Conservation (phyloP, 2,888 invertebrate species). For the Eupithecia centaureata region DNA sequence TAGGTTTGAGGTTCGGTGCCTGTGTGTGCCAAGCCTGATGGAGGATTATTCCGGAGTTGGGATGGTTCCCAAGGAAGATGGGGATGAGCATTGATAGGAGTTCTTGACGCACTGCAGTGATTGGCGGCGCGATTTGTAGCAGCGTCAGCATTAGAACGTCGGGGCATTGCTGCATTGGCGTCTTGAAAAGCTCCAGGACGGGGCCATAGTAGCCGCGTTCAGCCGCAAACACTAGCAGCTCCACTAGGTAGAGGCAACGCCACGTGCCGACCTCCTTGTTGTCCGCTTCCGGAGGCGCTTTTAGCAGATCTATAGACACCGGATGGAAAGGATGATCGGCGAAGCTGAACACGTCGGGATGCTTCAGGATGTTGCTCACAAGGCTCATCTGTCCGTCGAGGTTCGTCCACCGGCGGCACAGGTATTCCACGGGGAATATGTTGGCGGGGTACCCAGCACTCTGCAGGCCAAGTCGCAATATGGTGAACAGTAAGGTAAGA, state of each 20-base stretch:
- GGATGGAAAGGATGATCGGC: constrained; percentile 95
- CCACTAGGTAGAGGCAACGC: constrained; percentile 96
- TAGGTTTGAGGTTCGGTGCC: constrained; percentile 88
- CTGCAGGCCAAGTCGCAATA: constrained; percentile 91
- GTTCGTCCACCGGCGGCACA: constrained; percentile 97
- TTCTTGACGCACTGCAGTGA: constrained; percentile 92
- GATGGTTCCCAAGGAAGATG: constrained; percentile 97
- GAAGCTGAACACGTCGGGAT: constrained; percentile 97
- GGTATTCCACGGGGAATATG: constrained; percentile 93
- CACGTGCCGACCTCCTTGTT: constrained; percentile 97
- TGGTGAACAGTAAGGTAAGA: constrained; percentile 91
- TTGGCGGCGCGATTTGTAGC: constrained; percentile 92
- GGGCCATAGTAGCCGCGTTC: constrained; percentile 93
- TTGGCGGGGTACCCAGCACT: constrained; percentile 88
- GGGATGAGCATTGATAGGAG: constrained; percentile 94
- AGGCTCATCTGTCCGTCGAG: constrained; percentile 96
- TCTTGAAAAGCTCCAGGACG: constrained; percentile 95
- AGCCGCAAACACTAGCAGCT: constrained; percentile 92
- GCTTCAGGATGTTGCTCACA: constrained; percentile 92
- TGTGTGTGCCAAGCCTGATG: constrained; percentile 98
- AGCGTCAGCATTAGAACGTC: constrained; percentile 96
- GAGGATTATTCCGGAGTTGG: constrained; percentile 97
- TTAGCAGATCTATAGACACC: constrained; percentile 94
- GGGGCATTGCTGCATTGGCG: constrained; percentile 96
- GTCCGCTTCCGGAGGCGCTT: constrained; percentile 97